Evolutionary conservation across 2,888 invertebrate genomes (phyloP).

Genomic region (Phaedon cochleariae): DNA sequence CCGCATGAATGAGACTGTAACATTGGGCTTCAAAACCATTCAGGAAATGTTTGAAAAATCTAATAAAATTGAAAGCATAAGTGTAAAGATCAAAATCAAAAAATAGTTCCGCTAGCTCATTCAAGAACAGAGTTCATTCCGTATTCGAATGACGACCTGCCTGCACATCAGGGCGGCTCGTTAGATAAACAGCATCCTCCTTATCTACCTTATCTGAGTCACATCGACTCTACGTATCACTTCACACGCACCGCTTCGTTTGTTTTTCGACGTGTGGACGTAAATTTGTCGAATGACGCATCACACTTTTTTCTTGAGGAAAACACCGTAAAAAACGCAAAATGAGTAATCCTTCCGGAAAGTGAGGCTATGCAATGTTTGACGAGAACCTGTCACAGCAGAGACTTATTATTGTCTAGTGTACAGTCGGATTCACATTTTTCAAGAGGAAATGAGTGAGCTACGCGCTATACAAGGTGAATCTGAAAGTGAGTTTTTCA

Average conservation of each 20-base stretch:
- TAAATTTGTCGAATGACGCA: conserved; percentile 53
- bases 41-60: no score
- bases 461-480: no score
- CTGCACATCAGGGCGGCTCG: conserved; percentile 40
- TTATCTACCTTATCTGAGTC: conserved; percentile 40
- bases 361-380: conserved; percentile 10
- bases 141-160: conserved; percentile 47
- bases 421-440: no score
- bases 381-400: not conserved
- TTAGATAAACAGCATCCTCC: conserved; percentile 44
- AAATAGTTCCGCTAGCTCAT: no score
- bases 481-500: no score
- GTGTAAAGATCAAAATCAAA: no score
- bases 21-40: no score
- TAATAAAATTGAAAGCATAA: no score
- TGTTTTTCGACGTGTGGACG: conserved; percentile 41
- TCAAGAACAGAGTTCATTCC: conserved; percentile 32
- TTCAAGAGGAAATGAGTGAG: no score
- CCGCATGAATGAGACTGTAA: no score
- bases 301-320: conserved; percentile 42
- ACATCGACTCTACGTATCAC: conserved; percentile 37
- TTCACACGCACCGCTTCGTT: conserved; percentile 44
- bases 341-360: conserved; percentile 30
- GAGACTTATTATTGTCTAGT: not conserved
- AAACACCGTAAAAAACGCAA: conserved; percentile 29